Evolutionary conservation across 2,888 invertebrate species (phyloP).

Genomic region (Erannis defoliaria): DNA sequence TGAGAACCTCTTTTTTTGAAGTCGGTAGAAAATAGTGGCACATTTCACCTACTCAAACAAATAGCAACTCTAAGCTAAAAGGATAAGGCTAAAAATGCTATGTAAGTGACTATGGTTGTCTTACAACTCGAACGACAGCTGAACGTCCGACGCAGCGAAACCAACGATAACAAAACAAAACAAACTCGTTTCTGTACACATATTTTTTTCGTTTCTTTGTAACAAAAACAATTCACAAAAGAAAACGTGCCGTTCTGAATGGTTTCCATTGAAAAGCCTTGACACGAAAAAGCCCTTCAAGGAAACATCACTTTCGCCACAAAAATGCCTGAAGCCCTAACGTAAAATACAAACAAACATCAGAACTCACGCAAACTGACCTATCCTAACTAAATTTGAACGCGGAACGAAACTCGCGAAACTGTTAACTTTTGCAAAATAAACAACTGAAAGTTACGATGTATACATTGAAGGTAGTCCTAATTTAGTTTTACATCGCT

Average conservation of each 20-base stretch:
- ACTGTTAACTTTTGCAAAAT: conserved; percentile 33
- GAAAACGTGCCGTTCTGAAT: conserved; percentile 14
- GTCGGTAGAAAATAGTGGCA: too few species aligned
- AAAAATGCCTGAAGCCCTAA: conserved; percentile 23
- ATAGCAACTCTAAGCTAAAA: too few species aligned
- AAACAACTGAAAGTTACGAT: conserved; percentile 35
- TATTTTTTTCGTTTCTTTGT: neutral
- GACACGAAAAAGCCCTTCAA: conserved; percentile 29
- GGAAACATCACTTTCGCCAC: conserved; percentile 19
- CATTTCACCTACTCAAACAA: too few species aligned
- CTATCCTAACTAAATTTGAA: conserved; percentile 39
- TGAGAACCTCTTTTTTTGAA: too few species aligned
- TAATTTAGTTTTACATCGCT: conserved; percentile 51
- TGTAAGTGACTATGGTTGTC: too few species aligned
- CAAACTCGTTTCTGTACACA: neutral
- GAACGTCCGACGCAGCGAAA: too few species aligned
- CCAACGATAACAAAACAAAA: neutral
- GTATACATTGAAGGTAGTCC: conserved; percentile 41
- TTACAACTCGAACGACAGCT: too few species aligned
- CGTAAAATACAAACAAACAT: conserved; percentile 30
- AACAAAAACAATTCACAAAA: conserved; percentile 13
- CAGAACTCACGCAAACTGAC: conserved; percentile 38
- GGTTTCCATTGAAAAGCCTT: conserved; percentile 24
- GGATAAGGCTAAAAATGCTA: too few species aligned
- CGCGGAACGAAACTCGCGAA: conserved; percentile 25